Evolutionary conservation across 2,113 vertebrate species (phyloP).

Genomic region (Cromileptes altivelis): DNA sequence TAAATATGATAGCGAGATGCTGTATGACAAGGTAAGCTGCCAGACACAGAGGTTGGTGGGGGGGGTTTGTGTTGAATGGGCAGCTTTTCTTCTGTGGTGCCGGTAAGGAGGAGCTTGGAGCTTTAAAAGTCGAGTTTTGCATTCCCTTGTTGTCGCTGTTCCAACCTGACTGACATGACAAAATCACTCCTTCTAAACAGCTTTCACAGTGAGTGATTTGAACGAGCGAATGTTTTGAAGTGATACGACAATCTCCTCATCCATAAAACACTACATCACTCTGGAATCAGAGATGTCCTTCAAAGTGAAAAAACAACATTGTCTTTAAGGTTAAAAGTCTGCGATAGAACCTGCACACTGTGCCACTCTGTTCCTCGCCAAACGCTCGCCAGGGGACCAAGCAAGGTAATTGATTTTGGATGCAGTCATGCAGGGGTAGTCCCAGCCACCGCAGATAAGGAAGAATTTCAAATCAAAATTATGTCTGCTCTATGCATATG

Average conservation of each 20-base stretch:
- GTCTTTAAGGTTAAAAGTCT: conserved; percentile 79
- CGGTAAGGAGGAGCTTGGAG: not conserved
- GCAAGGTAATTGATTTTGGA: conserved; percentile 84
- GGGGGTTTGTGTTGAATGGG: conserved; percentile 2
- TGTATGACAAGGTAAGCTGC: conserved; percentile 25
- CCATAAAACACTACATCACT: conserved; percentile 55
- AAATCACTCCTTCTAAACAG: conserved; percentile 45
- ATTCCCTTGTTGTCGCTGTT: conserved; percentile 35
- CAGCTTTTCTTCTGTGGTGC: conserved; percentile 10
- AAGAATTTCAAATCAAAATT: conserved; percentile 79
- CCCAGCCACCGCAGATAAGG: conserved; percentile 73
- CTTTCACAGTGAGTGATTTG: conserved; percentile 46
- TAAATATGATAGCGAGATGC: conserved; percentile 55
- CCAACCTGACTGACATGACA: conserved; percentile 50
- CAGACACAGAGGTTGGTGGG: conserved; percentile 28
- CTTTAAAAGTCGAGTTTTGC: conserved; percentile 41
- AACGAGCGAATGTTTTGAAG: conserved; percentile 45
- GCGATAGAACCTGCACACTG: conserved; percentile 41
- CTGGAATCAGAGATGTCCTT: conserved; percentile 70
- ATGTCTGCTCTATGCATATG: conserved; percentile 77
- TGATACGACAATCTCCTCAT: conserved; percentile 55
- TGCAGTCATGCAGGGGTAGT: conserved; percentile 78
- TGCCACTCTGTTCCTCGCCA: conserved; percentile 55
- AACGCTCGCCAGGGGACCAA: conserved; percentile 72
- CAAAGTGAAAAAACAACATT: conserved; percentile 66